Evolutionary conservation across 2,113 vertebrate genomes (phyloP).

Genomic region (Urocolius indicus): DNA sequence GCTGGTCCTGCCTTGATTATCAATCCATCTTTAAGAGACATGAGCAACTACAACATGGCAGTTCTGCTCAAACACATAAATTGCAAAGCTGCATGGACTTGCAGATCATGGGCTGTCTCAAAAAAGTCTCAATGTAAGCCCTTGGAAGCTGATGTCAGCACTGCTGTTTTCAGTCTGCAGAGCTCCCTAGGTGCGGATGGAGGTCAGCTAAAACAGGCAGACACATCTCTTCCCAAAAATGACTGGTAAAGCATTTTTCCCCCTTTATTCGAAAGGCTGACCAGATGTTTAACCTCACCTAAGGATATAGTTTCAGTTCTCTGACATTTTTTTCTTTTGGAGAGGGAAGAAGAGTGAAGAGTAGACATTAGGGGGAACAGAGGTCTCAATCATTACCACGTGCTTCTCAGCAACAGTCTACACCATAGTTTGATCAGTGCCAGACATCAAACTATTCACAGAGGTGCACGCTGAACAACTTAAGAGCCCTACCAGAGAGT

Average conservation of each 20-base stretch:
- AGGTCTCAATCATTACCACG: background rate
- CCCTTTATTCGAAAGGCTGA: background rate
- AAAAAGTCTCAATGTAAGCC: background rate
- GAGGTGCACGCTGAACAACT: background rate
- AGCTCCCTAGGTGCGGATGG: background rate
- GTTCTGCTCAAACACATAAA: background rate
- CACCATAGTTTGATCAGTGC: background rate
- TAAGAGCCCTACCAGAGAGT: background rate
- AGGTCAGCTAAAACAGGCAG: background rate
- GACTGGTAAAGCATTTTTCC: background rate
- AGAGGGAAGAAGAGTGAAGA: background rate
- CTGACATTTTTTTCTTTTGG: background rate
- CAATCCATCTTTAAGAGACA: background rate
- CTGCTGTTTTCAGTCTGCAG: background rate
- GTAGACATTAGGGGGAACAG: background rate
- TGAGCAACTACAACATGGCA: background rate
- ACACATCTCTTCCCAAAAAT: background rate
- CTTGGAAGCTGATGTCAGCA: background rate
- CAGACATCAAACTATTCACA: background rate
- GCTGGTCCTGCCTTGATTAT: background rate
- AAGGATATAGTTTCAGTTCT: background rate
- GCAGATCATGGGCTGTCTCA: background rate
- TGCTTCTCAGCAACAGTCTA: background rate
- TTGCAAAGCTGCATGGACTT: background rate
- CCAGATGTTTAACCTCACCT: slow-evolving; percentile 16